Base-by-base conservation (phyloP, 1,140 invertebrate species). In the Procambarus clarkii region DNA sequence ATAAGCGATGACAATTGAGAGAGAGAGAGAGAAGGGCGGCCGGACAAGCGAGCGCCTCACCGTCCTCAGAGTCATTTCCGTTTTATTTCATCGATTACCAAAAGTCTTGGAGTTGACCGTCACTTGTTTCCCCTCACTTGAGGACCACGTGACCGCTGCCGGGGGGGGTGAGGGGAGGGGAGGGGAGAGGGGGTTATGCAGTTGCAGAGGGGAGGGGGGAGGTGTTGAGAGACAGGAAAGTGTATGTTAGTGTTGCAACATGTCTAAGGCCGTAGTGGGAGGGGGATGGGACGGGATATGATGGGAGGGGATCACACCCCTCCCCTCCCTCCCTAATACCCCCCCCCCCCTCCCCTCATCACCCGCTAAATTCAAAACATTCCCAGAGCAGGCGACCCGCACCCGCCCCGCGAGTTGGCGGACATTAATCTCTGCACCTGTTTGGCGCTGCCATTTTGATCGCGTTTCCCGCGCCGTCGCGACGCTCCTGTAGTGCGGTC, bases 361-460 rank as follows among this genome's bases (percentile, higher is more conserved):
- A 81, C 79, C 79, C 79, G 79, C 79, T 81, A 81, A 81, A 81
- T 81, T 81, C 79, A 81, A 81, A 81, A 81, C 79, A 81, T 81
- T 81, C 79, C 79, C 79, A 54, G 79, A 81, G 79, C 79, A 81
- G 79, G 18, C 48, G n/a, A 46, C 24, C 50, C 24, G 79, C 48
- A 54, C 24, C 24, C 3, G 13, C n/a, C 3, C 50, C 13, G 4
- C 15, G 60, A 81, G 50, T 81, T 81, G 50, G 79, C 79, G 79
- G 50, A 15, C 18, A 81, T 48, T 81, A 54, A 54, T 13, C 50
- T 81, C 18, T n/a, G 79, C 79, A 2, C 50, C 48, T 13, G 18
- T n/a, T 4, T 11, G 13, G 13, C 13, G 7, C 50, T 11, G 7
- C 13, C 50, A 5, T 54, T 54, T 11, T 11, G 50, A 0, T 54